These are phyloP conservation scores for Trissolcus japonicus DNA, from an alignment of 2,888 invertebrate species.

Conservation along the genomic window DNA sequence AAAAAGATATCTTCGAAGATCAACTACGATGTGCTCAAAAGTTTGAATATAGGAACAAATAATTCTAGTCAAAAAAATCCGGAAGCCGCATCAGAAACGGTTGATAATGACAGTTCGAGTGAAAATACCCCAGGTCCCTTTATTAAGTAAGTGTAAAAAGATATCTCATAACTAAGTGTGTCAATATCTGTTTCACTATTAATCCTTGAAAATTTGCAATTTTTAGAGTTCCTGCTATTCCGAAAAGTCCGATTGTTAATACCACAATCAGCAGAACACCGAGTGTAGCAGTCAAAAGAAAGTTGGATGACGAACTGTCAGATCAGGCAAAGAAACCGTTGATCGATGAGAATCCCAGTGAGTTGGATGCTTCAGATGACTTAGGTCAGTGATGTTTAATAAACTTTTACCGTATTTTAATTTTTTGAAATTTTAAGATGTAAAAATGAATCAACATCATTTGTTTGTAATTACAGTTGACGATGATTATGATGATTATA, in stretches of 20 bases:
- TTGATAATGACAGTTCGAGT: conserved; percentile 1
- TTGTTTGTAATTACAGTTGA: conserved; percentile 12
- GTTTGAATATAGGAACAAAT: conserved; percentile 78
- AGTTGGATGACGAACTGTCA: conserved; percentile 35
- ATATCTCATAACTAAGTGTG: not conserved
- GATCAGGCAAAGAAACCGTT: conserved; percentile 17
- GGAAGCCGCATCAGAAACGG: conserved; percentile 2
- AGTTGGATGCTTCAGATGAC: conserved; percentile 27
- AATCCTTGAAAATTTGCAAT: not conserved
- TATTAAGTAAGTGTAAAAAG: conserved; percentile 18
- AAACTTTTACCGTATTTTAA: not conserved
- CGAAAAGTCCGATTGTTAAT: conserved; percentile 12
- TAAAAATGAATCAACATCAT: conserved; percentile 12
- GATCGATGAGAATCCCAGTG: conserved; percentile 17
- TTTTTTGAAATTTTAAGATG: not conserved
- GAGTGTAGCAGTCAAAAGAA: conserved; percentile 27
- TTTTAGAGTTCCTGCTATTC: not conserved
- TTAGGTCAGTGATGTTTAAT: conserved; percentile 19
- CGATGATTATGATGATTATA: conserved; percentile 68
- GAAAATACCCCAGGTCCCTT: conserved; percentile 17
- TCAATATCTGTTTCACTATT: not conserved
- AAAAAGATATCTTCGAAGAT: conserved; percentile 97
- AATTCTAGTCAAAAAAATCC: conserved; percentile 41
- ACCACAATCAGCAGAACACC: not conserved
- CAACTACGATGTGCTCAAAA: conserved; percentile 96